Conservation (phyloP, 2,888 invertebrate genomes). For the Polymixis lichenea region DNA sequence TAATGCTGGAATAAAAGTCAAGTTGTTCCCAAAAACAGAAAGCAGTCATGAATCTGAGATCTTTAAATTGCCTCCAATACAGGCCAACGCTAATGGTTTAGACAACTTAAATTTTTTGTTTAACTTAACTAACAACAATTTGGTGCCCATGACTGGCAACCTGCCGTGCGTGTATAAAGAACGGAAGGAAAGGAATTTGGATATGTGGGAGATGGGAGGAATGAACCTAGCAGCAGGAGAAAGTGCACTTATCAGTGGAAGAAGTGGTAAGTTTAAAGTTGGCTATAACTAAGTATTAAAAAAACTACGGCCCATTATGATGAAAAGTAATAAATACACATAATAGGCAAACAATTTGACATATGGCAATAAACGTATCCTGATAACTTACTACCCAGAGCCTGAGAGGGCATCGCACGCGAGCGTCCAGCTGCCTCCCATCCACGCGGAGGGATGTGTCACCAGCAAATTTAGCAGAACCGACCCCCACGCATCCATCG, state of each 20-base stretch:
- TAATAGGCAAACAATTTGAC: not conserved
- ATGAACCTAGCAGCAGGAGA: slow-evolving; percentile 82
- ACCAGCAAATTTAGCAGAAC: slow-evolving; percentile 59
- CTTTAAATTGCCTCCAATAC: slow-evolving; percentile 83
- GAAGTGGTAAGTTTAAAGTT: slow-evolving; percentile 72
- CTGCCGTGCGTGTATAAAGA: slow-evolving; percentile 70
- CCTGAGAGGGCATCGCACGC: slow-evolving; percentile 39
- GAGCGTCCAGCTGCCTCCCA: slow-evolving; percentile 78
- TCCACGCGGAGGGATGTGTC: slow-evolving; percentile 74
- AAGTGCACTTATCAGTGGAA: slow-evolving; percentile 74
- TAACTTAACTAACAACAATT: slow-evolving; percentile 67
- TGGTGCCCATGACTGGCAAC: slow-evolving; percentile 62
- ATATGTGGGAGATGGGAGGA: slow-evolving; percentile 77
- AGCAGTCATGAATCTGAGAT: slow-evolving; percentile 56
- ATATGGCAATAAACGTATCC: slow-evolving; percentile 3
- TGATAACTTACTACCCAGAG: slow-evolving; percentile 34
- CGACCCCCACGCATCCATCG: slow-evolving; percentile 32
- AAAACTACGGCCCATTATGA: not conserved
- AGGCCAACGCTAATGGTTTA: slow-evolving; percentile 71
- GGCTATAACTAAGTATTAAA: slow-evolving; percentile 16
- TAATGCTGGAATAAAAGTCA: slow-evolving; percentile 75
- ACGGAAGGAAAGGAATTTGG: slow-evolving; percentile 62
- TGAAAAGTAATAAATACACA: not conserved
- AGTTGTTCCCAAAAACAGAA: slow-evolving; percentile 69
- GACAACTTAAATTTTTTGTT: slow-evolving; percentile 78